Base-by-base conservation (phyloP, 2,888 invertebrate genomes). In the Embidobia sp. region DNA sequence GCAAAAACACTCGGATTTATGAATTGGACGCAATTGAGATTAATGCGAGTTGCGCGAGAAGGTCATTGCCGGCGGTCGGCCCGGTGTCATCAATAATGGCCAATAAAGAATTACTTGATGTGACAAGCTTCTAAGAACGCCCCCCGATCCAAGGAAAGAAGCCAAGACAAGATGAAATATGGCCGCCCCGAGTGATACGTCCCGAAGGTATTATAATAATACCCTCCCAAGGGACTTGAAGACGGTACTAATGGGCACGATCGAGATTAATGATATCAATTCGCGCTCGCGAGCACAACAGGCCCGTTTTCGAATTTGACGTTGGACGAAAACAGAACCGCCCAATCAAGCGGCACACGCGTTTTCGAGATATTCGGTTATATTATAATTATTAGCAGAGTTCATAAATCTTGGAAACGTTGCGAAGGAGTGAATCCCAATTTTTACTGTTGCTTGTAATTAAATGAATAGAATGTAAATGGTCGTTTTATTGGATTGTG, bases 261-360 rank as follows among this genome's bases (percentile, higher is more conserved):
- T 76, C 78, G 82, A 86, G 85, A 87, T 86, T 85, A 85, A 87
- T 86, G 82, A 85, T 81, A 76, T 77, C 79, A 55, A 70, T 59
- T 29, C 33, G 15, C 19, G 10, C 10, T 49, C 40, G 49, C 42
- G 44, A 48, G 61, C 16, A 19, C 40, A 72, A 55, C 37, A 19
- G 19, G 1, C 8, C 49, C 7, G 31, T 49, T 57, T 57, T 73
- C 27, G 29, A n/a, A 33, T 22, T 16, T 3, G 8, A 15, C 22
- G 33, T 33, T 31, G 22, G 22, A 4, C 16, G 31, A 40, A 72
- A 72, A 72, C 33, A 46, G 44, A 67, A 46, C 5, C 51, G 51
- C 22, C 37, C 44, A 7, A n/a, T 15, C 29, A 3, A 11, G 2
- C 4, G 10, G n/a, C 26, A 22, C 53, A 37, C 53, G 53, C 26